Base-by-base conservation (phyloP, 2,113 vertebrate genomes). In the Setophaga petechia region DNA sequence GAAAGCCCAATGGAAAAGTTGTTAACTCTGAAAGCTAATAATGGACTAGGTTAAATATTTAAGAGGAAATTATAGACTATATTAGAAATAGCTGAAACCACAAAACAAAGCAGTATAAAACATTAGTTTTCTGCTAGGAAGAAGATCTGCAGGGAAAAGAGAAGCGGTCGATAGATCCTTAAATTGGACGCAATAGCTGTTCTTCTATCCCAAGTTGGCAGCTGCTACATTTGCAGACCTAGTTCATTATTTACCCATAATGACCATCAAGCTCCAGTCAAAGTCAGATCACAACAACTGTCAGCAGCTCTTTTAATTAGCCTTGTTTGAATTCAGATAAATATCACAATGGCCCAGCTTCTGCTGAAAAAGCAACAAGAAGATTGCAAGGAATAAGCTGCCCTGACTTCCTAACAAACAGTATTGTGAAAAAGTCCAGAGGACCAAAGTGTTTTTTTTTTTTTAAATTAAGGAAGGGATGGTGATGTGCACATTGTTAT, bases 181-280 rank as follows among this genome's bases (percentile, higher is more conserved):
- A 98, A 98, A 98, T 98, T 98, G 98, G 98, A 98, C 97, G 98
- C 98, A 98, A 97, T 98, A 98, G 98, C 98, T 92, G 98, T 97
- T 97, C 97, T 98, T 98, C 97, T 97, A 97, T 92, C 97, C 98
- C 97, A 98, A 97, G 98, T 97, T 98, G 97, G 98, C 98, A 98
- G 98, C 98, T 98, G 98, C 98, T 98, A 96, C 97, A 98, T 98
- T 98, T 98, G 98, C 98, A 98, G 98, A 97, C 98, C 96, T 97
- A 98, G 97, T 98, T 98, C 98, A 98, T 98, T 98, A 98, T 98
- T 98, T 98, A 98, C 98, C 98, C 98, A 98, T 98, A 98, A 98
- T 98, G 98, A 98, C 98, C 98, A 98, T 98, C 98, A 98, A 98
- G 98, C 98, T 98, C 97, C 98, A 98, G 98, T 98, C 98, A 98